Evolutionary conservation across 1,140 invertebrate species (phyloP), one percentile per base, ranked within the genome.

Genomic region (Bombus cullumanus): DNA sequence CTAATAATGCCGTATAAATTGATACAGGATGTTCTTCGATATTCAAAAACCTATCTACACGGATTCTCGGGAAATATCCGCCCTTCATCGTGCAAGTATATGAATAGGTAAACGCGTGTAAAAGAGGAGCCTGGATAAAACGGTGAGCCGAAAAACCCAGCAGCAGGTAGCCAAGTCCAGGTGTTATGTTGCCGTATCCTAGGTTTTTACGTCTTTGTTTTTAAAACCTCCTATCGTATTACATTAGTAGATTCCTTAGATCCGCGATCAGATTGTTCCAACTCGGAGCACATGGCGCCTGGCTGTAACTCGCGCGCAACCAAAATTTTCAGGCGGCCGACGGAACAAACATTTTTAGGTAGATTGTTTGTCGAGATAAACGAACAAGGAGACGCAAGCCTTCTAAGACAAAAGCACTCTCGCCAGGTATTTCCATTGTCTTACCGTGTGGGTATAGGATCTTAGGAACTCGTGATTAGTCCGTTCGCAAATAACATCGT

Each of bases 221-320:
- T 73, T 75, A 81, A 75, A 72, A 62, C 62, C 79, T 53, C 78
- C 79, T 85, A 89, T 89, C 81, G 78, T 89, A 64, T 89, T 89
- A 86, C 88, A 78, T 81, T 81, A 89, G 81, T 64, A 64, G 76
- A 86, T 72, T 86, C n/a, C 41, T 68, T n/a, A 37, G 84, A 85
- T 74, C 83, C 43, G 78, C 69, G 83, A 85, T 85, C 84, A 69
- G 84, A 81, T 81, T 34, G 84, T 85, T 85, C 79, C 83, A 73
- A 43, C 76, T 73, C 53, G 77, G n/a, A 31, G 83, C 83, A 79
- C 83, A 85, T 77, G 83, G 83, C 83, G 83, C 83, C 77, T 68
- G 82, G 47, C 74, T 76, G 74, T 34, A 59, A 66, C 64, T 18
- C 64, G 64, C 53, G 25, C 47, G 76, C 47, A 28, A 25, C 66